A percentile compares a stretch with the other conserved stretches of the same genome.
Evolutionary conservation across 2,888 invertebrate species (phyloP).

Genomic region (Spisula subtruncata): DNA sequence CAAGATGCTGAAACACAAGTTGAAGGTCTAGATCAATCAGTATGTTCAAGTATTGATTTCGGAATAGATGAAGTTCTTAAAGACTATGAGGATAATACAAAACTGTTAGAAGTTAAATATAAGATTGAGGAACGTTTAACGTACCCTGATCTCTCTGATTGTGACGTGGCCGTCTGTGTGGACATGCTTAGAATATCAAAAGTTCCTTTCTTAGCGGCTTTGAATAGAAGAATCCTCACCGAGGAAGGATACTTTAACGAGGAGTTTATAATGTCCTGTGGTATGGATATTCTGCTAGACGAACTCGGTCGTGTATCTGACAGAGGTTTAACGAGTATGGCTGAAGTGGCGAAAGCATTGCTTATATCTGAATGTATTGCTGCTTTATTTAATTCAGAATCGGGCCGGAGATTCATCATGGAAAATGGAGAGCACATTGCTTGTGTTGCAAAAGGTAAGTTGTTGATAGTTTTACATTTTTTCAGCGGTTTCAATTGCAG

Average conservation of each 20-base stretch:
- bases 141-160: constrained; percentile 50
- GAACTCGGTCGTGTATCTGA: constrained; percentile 54
- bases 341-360: constrained; percentile 59
- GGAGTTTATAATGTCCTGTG: constrained; percentile 57
- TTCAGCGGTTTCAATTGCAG: no score
- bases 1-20: neutral
- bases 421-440: constrained; percentile 56
- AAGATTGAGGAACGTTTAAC: constrained; percentile 53
- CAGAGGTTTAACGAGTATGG: constrained; percentile 45
- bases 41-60: constrained; percentile 59
- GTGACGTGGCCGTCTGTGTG: constrained; percentile 58
- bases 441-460: constrained; percentile 64
- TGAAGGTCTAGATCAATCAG: constrained; percentile 21
- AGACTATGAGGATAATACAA: constrained; percentile 59
- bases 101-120: constrained; percentile 57
- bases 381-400: constrained; percentile 62
- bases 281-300: constrained; percentile 56
- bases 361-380: constrained; percentile 62
- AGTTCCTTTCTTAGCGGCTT: constrained; percentile 55
- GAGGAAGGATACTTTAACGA: constrained; percentile 65
- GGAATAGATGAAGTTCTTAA: constrained; percentile 52
- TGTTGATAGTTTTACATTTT: neutral
- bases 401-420: constrained; percentile 63
- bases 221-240: constrained; percentile 54
- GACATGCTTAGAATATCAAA: constrained; percentile 57